These are phyloP conservation scores for Paramormyrops hopkinsi DNA, from an alignment of 2,797 vertebrate species.

Conservation along the genomic window DNA sequence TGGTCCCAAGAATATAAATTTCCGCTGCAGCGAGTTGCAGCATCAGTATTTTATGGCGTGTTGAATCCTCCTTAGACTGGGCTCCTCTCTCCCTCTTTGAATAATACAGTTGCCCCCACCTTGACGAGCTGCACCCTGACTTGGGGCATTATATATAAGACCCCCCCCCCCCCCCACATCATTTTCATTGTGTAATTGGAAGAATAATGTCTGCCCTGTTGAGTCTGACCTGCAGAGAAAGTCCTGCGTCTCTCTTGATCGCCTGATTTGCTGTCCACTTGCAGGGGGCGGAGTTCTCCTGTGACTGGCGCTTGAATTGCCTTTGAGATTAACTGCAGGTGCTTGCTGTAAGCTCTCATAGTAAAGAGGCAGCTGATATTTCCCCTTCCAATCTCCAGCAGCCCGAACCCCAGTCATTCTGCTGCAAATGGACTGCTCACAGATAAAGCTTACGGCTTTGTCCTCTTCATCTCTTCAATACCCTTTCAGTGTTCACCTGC, in stretches of 20 bases:
- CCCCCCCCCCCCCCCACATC: too few species aligned
- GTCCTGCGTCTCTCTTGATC: background rate
- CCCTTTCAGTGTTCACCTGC: background rate
- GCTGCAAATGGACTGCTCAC: background rate
- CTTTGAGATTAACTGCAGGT: background rate
- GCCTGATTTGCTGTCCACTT: background rate
- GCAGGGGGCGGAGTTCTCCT: background rate
- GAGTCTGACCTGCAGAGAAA: background rate
- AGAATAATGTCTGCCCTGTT: background rate
- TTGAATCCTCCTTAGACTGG: background rate
- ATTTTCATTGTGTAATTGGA: background rate
- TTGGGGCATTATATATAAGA: background rate
- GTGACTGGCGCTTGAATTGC: background rate
- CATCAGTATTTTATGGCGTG: background rate
- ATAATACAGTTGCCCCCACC: background rate
- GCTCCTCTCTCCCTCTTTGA: background rate
- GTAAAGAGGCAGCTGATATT: background rate
- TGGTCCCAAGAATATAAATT: background rate
- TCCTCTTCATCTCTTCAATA: background rate
- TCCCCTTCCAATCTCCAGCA: background rate
- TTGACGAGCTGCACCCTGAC: background rate
- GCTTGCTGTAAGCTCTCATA: background rate
- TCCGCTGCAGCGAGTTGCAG: background rate
- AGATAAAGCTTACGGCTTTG: background rate
- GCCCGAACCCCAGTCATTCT: background rate